Evolutionary conservation across 2,888 invertebrate species (phyloP), one percentile per base, ranked within the genome.

Genomic region (Eupithecia tripunctaria): DNA sequence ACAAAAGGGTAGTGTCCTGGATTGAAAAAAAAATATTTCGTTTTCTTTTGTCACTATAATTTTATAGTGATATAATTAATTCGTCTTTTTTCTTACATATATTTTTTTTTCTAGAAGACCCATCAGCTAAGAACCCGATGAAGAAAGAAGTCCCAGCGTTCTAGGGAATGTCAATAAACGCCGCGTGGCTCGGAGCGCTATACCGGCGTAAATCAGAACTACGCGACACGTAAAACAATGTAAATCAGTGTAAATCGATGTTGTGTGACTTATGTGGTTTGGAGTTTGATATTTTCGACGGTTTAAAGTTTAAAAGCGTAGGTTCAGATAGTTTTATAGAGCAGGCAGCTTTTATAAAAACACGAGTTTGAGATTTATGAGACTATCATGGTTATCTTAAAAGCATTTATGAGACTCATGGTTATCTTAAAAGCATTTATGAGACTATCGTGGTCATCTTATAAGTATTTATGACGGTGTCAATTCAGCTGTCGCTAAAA

Each of bases 141-240:
- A 90, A 90, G 85, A 90, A 89, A 79, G 88, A 91, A 72, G 86
- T 91, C 0, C 79, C 89, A 14, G 90, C 89, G 10, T 89, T 85
- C 82, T 92, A 90, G 77, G 86, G 72, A 38, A 71, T 74, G 68
- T 60, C 69, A 1, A 6, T 72, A 15, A 63, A 70, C 64, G 36
- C 67, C 1, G 47, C 59, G 59, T 75, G 74, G 60, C 72, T 77
- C 47, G 70, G 76, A 63, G 77, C 68, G 65, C 66, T 67, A 32
- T 76, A 29, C 73, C 29, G 43, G 18, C 25, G n/a, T 1, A 71
- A 69, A 59, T 25, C 60, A 38, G 27, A 25, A 6, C 38, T 71
- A 47, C 5, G 32, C 25, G 14, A 25, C 36, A 51, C 21, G 47
- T 25, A 56, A 56, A 56, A 21, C 21, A 51, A 56, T 56, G 56